Conservation (phyloP, 2,888 invertebrate genomes). For the Theristus sp. region DNA sequence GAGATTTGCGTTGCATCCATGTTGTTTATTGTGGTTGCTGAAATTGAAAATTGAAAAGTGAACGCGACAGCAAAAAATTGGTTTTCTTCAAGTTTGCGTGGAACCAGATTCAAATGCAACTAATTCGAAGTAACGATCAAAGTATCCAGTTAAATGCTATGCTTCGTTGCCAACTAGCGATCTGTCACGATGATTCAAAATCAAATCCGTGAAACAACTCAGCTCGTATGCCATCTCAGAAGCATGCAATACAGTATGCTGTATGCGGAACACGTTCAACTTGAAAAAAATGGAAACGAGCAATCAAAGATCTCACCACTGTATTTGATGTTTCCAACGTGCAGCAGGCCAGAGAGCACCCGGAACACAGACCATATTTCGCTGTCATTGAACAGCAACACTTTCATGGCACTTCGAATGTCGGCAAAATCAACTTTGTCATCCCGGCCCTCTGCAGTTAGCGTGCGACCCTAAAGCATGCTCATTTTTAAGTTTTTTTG, state of each 20-base stretch:
- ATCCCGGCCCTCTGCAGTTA: slow-evolving; percentile 81
- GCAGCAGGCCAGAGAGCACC: slow-evolving; percentile 82
- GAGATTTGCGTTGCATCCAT: slow-evolving; percentile 90
- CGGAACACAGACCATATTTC: slow-evolving; percentile 12
- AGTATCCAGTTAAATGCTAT: too few species aligned
- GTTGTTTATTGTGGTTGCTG: slow-evolving; percentile 49
- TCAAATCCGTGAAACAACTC: too few species aligned
- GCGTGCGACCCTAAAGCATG: slow-evolving; percentile 56
- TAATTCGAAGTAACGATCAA: too few species aligned
- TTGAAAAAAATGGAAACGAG: too few species aligned
- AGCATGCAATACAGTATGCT: too few species aligned
- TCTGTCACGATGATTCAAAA: too few species aligned
- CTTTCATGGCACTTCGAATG: slow-evolving; percentile 65
- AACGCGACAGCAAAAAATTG: too few species aligned
- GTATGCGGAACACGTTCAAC: too few species aligned
- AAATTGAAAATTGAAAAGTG: slow-evolving; percentile 11
- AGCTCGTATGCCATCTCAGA: too few species aligned
- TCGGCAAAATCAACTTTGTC: slow-evolving; percentile 90
- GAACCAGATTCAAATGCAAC: too few species aligned
- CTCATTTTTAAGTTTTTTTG: slow-evolving; percentile 2
- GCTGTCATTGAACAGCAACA: slow-evolving; percentile 22
- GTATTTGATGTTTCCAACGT: slow-evolving; percentile 90
- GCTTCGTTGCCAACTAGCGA: too few species aligned
- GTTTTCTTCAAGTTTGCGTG: too few species aligned
- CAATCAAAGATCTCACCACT: slow-evolving; percentile 66